Percentiles rank a stretch among this genome's conserved stretches.
phyloP scores from a whole-genome alignment of 2,797 vertebrate genomes.

The Nasua narica region DNA sequence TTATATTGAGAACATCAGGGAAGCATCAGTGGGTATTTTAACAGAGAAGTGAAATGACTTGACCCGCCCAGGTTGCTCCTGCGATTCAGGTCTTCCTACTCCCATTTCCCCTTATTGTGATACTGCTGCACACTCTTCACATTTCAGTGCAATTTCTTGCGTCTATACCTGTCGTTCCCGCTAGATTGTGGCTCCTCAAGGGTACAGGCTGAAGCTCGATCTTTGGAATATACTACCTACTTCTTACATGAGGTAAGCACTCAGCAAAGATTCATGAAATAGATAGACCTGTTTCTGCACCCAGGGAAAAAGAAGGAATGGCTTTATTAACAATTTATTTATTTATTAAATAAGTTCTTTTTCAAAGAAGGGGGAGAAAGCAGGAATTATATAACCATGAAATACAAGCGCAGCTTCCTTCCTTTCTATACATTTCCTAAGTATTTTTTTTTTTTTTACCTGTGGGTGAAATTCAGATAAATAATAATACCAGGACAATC shows the following conservation, averaged over 20 bases:
- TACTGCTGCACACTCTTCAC: background rate
- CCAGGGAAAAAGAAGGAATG: background rate
- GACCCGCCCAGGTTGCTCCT: rapidly evolving
- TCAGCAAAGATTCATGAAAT: background rate
- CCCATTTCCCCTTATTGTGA: background rate
- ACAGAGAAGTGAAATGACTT: rapidly evolving
- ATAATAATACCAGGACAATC: background rate
- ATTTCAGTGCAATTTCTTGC: background rate
- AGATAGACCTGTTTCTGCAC: background rate
- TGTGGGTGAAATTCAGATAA: background rate
- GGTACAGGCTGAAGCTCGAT: background rate
- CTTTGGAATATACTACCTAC: background rate
- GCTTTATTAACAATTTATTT: background rate
- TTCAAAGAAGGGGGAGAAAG: background rate
- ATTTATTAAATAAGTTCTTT: background rate
- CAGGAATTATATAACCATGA: background rate
- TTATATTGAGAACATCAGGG: background rate
- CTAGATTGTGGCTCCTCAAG: background rate
- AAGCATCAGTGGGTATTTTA: rapidly evolving
- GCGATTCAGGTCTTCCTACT: background rate
- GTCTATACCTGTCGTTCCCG: rapidly evolving
- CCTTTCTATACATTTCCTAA: background rate
- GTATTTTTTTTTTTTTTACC: background rate
- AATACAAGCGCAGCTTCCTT: background rate
- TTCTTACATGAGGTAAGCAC: background rate